These are phyloP conservation scores for Diadumene lineata DNA, from an alignment of 92 coral and sea anemone genomes.

Conservation along the genomic window DNA sequence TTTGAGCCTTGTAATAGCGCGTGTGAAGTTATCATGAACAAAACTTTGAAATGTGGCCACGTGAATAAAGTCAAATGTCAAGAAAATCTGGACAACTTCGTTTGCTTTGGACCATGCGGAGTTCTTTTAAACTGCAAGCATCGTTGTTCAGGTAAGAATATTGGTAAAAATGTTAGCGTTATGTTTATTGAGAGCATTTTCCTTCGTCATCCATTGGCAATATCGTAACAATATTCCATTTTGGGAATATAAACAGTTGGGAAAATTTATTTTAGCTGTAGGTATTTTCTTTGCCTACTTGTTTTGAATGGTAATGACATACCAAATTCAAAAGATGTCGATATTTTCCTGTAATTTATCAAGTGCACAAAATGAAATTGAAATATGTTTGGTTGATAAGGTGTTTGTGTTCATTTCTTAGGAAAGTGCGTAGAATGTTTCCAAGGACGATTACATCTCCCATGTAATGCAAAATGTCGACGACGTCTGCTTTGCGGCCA, in stretches of 20 bases:
- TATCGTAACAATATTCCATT: not conserved
- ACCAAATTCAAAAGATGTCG: not conserved
- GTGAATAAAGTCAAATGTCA: constrained; percentile 56
- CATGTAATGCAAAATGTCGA: constrained; percentile 71
- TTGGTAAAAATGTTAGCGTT: constrained; percentile 32
- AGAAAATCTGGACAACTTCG: constrained; percentile 59
- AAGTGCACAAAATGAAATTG: no score
- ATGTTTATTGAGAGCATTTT: constrained; percentile 66
- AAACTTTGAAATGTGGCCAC: constrained; percentile 84
- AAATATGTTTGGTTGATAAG: no score
- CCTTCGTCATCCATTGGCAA: not conserved
- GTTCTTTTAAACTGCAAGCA: constrained; percentile 68
- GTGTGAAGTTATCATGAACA: constrained; percentile 45
- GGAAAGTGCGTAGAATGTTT: constrained; percentile 76
- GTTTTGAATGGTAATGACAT: not conserved
- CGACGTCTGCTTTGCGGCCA: constrained; percentile 78
- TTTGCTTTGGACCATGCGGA: constrained; percentile 64
- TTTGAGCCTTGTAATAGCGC: constrained; percentile 61
- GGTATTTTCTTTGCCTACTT: not conserved
- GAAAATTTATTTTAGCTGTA: not conserved
- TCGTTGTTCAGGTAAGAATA: constrained; percentile 49
- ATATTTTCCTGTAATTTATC: not conserved
- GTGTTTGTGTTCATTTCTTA: no score
- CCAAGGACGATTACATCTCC: constrained; percentile 82
- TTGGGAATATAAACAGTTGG: not conserved